phyloP scores from a whole-genome alignment of 2,113 vertebrate genomes.

The Thalassarche chlororhynchos region DNA sequence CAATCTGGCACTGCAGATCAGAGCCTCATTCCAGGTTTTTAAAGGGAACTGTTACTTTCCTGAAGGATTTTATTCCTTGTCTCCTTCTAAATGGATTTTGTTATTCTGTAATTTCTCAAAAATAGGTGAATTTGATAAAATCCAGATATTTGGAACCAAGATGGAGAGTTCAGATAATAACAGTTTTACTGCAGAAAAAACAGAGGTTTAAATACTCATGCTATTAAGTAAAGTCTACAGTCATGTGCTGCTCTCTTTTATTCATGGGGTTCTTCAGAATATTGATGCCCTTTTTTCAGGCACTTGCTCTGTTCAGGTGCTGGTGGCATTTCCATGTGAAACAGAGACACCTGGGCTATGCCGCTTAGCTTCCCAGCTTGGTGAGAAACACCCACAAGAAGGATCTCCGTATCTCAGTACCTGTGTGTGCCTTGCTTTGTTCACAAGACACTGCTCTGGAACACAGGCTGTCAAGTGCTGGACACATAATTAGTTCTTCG shows the following conservation, averaged over 20 bases:
- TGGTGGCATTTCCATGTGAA: background rate
- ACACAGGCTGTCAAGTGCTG: background rate
- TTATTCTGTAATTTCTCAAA: conserved; percentile 35
- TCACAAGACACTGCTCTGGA: background rate
- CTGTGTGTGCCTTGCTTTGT: background rate
- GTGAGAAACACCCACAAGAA: background rate
- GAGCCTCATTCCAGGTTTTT: conserved; percentile 29
- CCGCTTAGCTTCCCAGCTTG: background rate
- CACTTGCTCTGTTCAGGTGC: background rate
- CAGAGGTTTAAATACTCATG: background rate
- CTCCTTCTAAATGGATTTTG: conserved; percentile 23
- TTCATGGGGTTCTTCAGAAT: background rate
- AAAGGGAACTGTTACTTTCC: conserved; percentile 31
- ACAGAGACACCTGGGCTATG: background rate
- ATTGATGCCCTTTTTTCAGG: background rate
- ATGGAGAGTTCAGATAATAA: conserved; percentile 13
- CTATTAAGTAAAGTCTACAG: background rate
- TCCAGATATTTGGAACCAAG: conserved; percentile 55
- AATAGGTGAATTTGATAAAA: conserved; percentile 55
- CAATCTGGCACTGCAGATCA: background rate
- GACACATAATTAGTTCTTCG: background rate
- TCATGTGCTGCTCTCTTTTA: background rate
- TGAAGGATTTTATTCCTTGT: conserved; percentile 33
- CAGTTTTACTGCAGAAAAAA: conserved; percentile 14
- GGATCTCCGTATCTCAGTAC: background rate